phyloP scores from a whole-genome alignment of 2,797 vertebrate species.

The Hafferia zeledoni region DNA sequence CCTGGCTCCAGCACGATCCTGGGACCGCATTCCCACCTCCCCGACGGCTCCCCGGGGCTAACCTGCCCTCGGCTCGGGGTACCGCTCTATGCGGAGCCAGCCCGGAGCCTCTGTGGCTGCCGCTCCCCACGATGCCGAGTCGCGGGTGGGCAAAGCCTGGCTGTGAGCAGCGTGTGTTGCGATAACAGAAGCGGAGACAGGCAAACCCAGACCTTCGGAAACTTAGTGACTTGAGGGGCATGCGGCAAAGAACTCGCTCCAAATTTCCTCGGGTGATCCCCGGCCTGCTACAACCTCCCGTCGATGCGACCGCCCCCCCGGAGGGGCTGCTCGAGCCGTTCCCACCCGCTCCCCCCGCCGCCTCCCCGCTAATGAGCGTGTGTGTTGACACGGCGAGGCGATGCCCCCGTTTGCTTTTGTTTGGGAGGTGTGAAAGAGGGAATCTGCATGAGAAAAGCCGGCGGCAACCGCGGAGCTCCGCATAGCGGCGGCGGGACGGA shows the following conservation, averaged over 20 bases:
- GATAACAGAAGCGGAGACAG: background rate
- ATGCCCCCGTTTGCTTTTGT: constrained; percentile 83
- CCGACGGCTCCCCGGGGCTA: background rate
- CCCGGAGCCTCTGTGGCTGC: background rate
- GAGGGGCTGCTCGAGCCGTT: background rate
- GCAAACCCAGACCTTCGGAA: background rate
- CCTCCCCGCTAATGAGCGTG: constrained; percentile 75
- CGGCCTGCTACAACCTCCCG: background rate
- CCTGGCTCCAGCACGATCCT: background rate
- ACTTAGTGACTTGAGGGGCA: background rate
- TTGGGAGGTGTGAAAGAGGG: constrained; percentile 82
- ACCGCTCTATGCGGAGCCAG: background rate
- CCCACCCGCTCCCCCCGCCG: background rate
- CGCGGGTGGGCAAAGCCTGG: background rate
- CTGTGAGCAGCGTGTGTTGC: background rate
- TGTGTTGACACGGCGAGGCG: constrained; percentile 78
- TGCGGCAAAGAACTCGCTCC: background rate
- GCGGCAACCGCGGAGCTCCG: constrained; percentile 58
- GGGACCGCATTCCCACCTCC: background rate
- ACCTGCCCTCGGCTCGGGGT: background rate
- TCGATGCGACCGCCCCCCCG: constrained; percentile 18
- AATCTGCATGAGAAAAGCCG: constrained; percentile 74
- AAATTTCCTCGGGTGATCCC: constrained; percentile 35
- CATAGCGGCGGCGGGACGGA: background rate
- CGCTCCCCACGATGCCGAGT: background rate